Evolutionary conservation across 1,140 invertebrate genomes (phyloP).

Genomic region (Mercenaria mercenaria): DNA sequence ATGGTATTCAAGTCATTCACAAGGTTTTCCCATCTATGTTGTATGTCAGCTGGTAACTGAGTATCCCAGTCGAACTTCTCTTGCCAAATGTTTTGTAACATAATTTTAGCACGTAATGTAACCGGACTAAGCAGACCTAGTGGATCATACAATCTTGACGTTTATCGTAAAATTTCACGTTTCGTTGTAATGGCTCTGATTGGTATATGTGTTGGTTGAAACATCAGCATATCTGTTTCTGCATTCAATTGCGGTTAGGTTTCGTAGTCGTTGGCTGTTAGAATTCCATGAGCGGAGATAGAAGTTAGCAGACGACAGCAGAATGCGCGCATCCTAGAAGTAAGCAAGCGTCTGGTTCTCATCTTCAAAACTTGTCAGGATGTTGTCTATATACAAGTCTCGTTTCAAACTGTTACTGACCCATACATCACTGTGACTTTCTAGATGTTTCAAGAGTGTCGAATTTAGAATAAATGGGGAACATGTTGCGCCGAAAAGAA

Average conservation of each 20-base stretch:
- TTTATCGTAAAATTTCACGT: slow-evolving; percentile 48
- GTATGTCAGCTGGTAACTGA: slow-evolving; percentile 1
- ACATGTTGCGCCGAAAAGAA: neutral
- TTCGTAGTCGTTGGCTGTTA: slow-evolving; percentile 26
- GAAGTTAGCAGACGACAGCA: slow-evolving; percentile 42
- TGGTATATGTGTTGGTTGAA: neutral
- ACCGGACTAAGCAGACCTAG: slow-evolving; percentile 62
- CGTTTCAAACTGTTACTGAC: neutral
- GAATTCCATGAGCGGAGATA: slow-evolving; percentile 53
- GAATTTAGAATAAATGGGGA: neutral
- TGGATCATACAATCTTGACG: slow-evolving; percentile 61
- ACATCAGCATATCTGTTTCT: neutral
- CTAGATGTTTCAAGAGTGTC: neutral
- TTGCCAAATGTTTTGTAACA: slow-evolving; percentile 67
- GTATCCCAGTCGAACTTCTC: slow-evolving; percentile 60
- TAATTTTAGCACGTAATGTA: slow-evolving; percentile 58
- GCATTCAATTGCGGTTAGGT: neutral
- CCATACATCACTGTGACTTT: neutral
- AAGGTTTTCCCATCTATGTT: neutral
- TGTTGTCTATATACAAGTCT: slow-evolving; percentile 58
- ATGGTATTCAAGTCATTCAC: neutral
- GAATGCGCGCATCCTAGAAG: neutral
- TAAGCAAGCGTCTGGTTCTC: neutral
- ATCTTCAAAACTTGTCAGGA: slow-evolving; percentile 26
- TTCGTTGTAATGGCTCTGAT: slow-evolving; percentile 16